Conservation (phyloP, 2,797 vertebrate genomes). For the Gastrophryne carolinensis region DNA sequence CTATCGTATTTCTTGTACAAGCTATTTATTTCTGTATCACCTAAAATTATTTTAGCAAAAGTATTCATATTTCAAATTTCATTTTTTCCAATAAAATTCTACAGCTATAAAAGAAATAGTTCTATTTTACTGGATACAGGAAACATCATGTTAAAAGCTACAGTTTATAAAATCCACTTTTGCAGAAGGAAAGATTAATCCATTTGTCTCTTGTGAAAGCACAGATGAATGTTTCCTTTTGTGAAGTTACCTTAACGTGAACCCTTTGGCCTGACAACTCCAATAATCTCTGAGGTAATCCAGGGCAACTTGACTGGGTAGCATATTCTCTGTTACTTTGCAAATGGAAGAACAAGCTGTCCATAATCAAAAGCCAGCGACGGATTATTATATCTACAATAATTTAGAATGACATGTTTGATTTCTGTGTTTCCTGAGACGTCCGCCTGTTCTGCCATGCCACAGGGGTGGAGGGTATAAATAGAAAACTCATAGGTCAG, state of each 20-base stretch:
- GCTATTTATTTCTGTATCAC: too few species aligned
- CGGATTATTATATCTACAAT: constrained; percentile 57
- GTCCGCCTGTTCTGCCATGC: constrained; percentile 55
- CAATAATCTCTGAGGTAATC: constrained; percentile 65
- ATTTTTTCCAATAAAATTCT: constrained; percentile 20
- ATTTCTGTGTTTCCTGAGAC: constrained; percentile 60
- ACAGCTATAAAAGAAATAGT: constrained; percentile 22
- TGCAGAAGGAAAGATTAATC: constrained; percentile 59
- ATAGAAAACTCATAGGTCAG: background rate
- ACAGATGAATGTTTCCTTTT: constrained; percentile 61
- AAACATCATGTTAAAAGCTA: constrained; percentile 42
- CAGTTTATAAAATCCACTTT: constrained; percentile 58
- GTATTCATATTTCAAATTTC: constrained; percentile 5
- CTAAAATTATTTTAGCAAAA: too few species aligned
- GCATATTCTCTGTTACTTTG: constrained; percentile 59
- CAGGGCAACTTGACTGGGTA: constrained; percentile 63
- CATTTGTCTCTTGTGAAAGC: constrained; percentile 64
- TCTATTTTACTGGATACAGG: constrained; percentile 31
- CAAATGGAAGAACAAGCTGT: constrained; percentile 16
- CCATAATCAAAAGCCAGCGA: constrained; percentile 56
- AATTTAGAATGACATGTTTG: constrained; percentile 55
- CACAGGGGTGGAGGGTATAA: background rate
- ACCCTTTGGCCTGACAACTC: constrained; percentile 65
- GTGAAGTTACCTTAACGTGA: constrained; percentile 60
- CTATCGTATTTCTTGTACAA: too few species aligned